Percentiles rank a stretch among this genome's conserved stretches.
Conservation (phyloP, 2,888 invertebrate genomes). For the Ophion ventricosus region DNA sequence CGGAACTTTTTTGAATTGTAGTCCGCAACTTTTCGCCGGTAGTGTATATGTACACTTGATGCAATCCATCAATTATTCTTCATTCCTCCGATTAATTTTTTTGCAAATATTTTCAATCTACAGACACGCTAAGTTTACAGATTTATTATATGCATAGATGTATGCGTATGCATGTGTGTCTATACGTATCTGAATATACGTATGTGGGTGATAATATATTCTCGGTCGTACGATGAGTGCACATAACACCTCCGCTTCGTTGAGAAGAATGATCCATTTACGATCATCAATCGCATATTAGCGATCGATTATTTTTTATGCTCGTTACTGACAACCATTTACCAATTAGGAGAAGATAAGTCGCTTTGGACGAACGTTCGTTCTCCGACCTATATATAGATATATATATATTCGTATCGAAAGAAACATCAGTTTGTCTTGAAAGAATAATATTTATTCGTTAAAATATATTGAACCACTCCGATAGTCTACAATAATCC, state of each 20-base stretch:
- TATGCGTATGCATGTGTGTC: not conserved
- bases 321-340: constrained; percentile 30
- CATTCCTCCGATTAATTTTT: too few species aligned
- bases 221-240: constrained; percentile 6
- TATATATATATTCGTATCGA: not conserved
- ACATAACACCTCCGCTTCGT: constrained; percentile 19
- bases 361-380: constrained; percentile 1
- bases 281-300: too few species aligned
- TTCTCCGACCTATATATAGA: not conserved
- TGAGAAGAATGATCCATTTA: constrained; percentile 53
- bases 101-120: too few species aligned
- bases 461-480: constrained; percentile 19
- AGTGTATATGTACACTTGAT: too few species aligned
- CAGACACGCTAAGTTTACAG: too few species aligned
- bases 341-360: constrained; percentile 53
- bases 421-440: constrained; percentile 7
- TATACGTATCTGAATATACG: too few species aligned
- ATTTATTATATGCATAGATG: too few species aligned
- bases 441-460: constrained; percentile 26
- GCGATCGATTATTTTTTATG: constrained; percentile 45
- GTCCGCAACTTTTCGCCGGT: too few species aligned
- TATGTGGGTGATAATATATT: constrained; percentile 21
- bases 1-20: too few species aligned
- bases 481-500: constrained; percentile 26
- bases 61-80: too few species aligned